Evolutionary conservation across 2,888 invertebrate species (phyloP).

Genomic region (Acronicta psi): DNA sequence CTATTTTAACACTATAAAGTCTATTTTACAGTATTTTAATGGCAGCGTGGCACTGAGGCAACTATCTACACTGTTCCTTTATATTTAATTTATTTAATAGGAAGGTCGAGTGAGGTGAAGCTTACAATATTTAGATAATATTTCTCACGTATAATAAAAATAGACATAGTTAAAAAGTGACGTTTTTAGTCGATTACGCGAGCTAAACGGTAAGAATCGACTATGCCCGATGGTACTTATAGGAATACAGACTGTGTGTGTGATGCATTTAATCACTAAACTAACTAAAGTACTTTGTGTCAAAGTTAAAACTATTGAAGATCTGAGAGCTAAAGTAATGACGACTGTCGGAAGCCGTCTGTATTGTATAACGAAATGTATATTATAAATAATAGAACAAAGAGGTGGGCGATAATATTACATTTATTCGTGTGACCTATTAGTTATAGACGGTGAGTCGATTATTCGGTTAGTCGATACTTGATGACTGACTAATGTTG

Average conservation of each 20-base stretch:
- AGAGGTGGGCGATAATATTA: constrained; percentile 35
- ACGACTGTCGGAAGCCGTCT: constrained; percentile 18
- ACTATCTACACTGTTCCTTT: constrained; percentile 54
- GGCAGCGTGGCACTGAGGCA: constrained; percentile 55
- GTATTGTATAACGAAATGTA: constrained; percentile 45
- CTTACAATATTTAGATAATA: constrained; percentile 40
- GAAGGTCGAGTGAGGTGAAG: constrained; percentile 61
- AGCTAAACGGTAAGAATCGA: constrained; percentile 22
- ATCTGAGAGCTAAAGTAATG: constrained; percentile 43
- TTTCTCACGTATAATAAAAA: constrained; percentile 14
- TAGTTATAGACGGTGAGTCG: constrained; percentile 30
- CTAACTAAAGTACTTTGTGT: constrained; percentile 43
- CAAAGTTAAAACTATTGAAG: constrained; percentile 47
- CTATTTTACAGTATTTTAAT: constrained; percentile 65
- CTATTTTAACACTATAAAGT: constrained; percentile 57
- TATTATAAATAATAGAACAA: constrained; percentile 49
- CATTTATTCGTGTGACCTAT: constrained; percentile 29
- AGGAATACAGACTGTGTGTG: constrained; percentile 17
- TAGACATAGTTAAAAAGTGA: constrained; percentile 23
- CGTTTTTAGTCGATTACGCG: constrained; percentile 31
- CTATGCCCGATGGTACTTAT: constrained; percentile 19
- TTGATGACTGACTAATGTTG: neutral
- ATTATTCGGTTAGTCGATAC: constrained; percentile 20
- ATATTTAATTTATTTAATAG: constrained; percentile 56
- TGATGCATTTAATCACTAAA: constrained; percentile 37